Percentiles rank a stretch among this genome's conserved stretches.
Conservation (phyloP, 2,888 invertebrate species). For the Spisula subtruncata region DNA sequence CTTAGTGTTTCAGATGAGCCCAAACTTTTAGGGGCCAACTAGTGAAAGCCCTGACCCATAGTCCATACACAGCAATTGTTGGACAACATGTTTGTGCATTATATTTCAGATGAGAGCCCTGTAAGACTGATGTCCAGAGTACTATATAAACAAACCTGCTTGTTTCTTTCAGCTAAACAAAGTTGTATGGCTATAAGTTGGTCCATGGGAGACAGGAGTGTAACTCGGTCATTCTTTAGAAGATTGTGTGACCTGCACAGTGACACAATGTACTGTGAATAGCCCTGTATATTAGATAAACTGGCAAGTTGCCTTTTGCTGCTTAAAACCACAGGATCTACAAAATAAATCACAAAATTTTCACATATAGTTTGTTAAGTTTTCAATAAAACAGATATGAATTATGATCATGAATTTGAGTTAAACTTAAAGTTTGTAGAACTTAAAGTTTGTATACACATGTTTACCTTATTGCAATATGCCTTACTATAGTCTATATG, state of each 20-base stretch:
- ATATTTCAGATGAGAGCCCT: too few relatives aligned
- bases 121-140: too few relatives aligned
- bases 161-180: slow-evolving; percentile 81
- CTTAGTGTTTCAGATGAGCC: too few relatives aligned
- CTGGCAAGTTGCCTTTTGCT: slow-evolving; percentile 57
- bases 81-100: too few relatives aligned
- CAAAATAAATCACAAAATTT: too few relatives aligned
- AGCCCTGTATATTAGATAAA: slow-evolving; percentile 50
- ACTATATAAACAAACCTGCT: slow-evolving; percentile 74
- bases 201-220: slow-evolving; percentile 80
- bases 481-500: not conserved
- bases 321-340: slow-evolving; percentile 54
- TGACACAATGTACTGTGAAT: slow-evolving; percentile 70
- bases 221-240: slow-evolving; percentile 76
- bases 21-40: too few relatives aligned
- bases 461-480: not conserved
- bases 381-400: not conserved
- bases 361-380: too few relatives aligned
- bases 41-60: too few relatives aligned
- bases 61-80: too few relatives aligned
- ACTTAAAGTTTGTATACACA: not conserved
- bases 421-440: too few relatives aligned
- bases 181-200: slow-evolving; percentile 81
- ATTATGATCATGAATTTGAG: not conserved
- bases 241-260: slow-evolving; percentile 74